Conservation (phyloP, 2,888 invertebrate species). For the Lacanobia wlatinum region DNA sequence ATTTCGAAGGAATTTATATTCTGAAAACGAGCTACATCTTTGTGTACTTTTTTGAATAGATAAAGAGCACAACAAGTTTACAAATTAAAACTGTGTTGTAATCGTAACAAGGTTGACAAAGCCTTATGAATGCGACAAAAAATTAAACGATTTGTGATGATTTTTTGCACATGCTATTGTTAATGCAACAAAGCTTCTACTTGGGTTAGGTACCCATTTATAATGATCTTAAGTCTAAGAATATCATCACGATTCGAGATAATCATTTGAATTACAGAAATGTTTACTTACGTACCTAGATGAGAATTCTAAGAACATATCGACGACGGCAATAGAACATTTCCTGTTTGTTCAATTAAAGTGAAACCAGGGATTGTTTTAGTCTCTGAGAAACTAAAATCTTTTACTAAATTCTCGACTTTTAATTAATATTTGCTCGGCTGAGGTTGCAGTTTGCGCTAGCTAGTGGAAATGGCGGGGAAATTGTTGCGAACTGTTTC, state of each 20-base stretch:
- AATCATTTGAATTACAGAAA: slow-evolving; percentile 59
- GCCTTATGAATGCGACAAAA: slow-evolving; percentile 2
- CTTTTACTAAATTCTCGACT: slow-evolving; percentile 15
- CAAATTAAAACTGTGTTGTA: background rate
- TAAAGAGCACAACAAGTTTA: background rate
- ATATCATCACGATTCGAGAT: slow-evolving; percentile 50
- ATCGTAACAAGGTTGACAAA: background rate
- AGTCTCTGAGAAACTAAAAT: slow-evolving; percentile 21
- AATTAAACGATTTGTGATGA: background rate
- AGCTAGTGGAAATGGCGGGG: background rate
- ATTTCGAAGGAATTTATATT: slow-evolving; percentile 27
- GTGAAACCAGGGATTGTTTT: slow-evolving; percentile 17
- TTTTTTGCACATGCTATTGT: slow-evolving; percentile 33
- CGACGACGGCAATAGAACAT: slow-evolving; percentile 33
- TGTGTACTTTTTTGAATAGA: slow-evolving; percentile 9
- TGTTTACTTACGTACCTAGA: slow-evolving; percentile 9
- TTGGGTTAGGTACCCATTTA: slow-evolving; percentile 19
- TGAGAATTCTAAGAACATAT: slow-evolving; percentile 42
- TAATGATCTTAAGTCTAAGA: slow-evolving; percentile 38
- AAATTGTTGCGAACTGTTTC: background rate
- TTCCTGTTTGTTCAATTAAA: slow-evolving; percentile 41
- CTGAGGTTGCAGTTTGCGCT: slow-evolving; percentile 7
- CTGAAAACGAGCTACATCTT: background rate
- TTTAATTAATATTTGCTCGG: slow-evolving; percentile 30
- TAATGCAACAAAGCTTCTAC: slow-evolving; percentile 33